Conservation (phyloP, 1,140 invertebrate genomes). For the Papilio machaon region DNA sequence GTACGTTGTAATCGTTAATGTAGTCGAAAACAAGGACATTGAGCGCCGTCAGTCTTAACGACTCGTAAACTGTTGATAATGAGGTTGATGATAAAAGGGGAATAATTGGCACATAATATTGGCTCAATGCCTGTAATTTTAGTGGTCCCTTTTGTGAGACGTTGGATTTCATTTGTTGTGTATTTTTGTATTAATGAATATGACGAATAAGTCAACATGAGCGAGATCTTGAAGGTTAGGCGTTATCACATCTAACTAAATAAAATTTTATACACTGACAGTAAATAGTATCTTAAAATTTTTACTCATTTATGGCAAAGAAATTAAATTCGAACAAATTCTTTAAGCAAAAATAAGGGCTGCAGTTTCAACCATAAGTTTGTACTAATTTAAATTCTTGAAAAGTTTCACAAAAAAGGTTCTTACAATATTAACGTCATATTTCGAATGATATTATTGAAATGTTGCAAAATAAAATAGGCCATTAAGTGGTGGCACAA, state of each 20-base stretch:
- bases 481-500: constrained; percentile 21
- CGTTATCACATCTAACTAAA: background rate
- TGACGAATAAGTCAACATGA: no score
- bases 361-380: background rate
- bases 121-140: constrained; percentile 7
- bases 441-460: constrained; percentile 6
- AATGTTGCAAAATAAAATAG: constrained; percentile 23
- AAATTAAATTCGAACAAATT: background rate
- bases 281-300: background rate
- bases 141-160: background rate
- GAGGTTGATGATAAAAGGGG: constrained; percentile 19
- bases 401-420: background rate
- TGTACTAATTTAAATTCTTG: background rate
- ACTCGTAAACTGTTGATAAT: constrained; percentile 25
- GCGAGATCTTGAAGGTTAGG: background rate
- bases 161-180: background rate
- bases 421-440: background rate
- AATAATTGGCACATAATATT: constrained; percentile 28
- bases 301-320: background rate
- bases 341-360: background rate
- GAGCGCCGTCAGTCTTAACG: background rate
- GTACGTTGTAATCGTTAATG: constrained; percentile 18
- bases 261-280: no score
- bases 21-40: constrained; percentile 21
- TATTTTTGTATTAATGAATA: background rate